Percentiles rank a stretch among this genome's conserved stretches.
Evolutionary conservation across 2,888 invertebrate species (phyloP).

Genomic region (Ctenicera cuprea): DNA sequence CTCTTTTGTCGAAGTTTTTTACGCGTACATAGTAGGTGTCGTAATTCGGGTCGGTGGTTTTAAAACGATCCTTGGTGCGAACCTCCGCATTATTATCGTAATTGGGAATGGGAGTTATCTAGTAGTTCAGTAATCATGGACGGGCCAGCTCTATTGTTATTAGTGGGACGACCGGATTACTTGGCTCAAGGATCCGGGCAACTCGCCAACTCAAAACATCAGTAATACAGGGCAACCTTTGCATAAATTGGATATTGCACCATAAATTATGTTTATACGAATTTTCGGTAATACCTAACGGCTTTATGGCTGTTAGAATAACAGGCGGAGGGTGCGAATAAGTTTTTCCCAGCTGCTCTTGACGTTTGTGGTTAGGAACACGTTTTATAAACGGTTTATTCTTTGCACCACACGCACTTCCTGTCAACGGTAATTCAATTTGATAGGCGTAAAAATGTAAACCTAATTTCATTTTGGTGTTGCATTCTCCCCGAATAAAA

Average conservation of each 20-base stretch:
- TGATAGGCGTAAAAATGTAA: constrained; percentile 41
- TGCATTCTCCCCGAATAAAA: constrained; percentile 8
- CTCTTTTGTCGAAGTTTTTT: not conserved
- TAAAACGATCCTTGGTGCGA: constrained; percentile 22
- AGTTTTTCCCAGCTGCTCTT: constrained; percentile 48
- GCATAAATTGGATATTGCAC: constrained; percentile 55
- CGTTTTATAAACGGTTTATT: constrained; percentile 48
- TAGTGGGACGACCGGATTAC: constrained; percentile 48
- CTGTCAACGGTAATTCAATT: constrained; percentile 43
- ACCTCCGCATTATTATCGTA: constrained; percentile 33
- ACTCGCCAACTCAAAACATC: constrained; percentile 54
- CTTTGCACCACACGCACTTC: constrained; percentile 42
- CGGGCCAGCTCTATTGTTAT: constrained; percentile 51
- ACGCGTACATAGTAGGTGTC: not conserved
- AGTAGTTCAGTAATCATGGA: constrained; percentile 44
- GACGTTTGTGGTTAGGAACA: constrained; percentile 44
- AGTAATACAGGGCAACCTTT: constrained; percentile 53
- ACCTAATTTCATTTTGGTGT: constrained; percentile 36
- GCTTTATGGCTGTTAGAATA: constrained; percentile 44
- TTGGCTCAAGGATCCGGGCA: constrained; percentile 54
- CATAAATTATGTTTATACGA: constrained; percentile 52
- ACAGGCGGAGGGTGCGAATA: constrained; percentile 35
- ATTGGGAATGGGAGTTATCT: constrained; percentile 44
- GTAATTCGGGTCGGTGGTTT: constrained; percentile 28
- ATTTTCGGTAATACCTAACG: constrained; percentile 49